These are phyloP conservation scores for Nasonia longicornis DNA, from an alignment of 1,140 invertebrate genomes.

Conservation along the genomic window DNA sequence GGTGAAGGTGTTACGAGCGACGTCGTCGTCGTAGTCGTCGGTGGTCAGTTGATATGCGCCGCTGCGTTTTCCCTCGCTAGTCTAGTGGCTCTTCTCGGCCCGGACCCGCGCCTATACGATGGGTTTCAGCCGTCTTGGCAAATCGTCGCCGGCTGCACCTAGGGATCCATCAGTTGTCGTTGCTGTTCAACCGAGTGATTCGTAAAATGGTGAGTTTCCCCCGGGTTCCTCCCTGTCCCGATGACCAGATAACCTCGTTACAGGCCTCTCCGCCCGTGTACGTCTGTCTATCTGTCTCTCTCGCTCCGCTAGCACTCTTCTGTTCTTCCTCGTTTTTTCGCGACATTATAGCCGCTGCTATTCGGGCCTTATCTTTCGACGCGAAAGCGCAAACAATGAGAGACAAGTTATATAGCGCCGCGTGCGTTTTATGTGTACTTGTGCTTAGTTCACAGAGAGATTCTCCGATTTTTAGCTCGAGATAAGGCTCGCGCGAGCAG, in stretches of 20 bases:
- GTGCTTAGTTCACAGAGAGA: not conserved
- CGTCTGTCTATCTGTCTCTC: not conserved
- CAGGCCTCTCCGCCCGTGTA: too few relatives aligned
- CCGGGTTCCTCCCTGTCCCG: not conserved
- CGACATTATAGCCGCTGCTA: not conserved
- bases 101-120: slow-evolving; percentile 16
- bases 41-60: slow-evolving; percentile 19
- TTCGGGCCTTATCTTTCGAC: not conserved
- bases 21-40: not conserved
- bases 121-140: slow-evolving; percentile 20
- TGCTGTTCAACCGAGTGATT: slow-evolving; percentile 15
- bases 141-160: slow-evolving; percentile 41
- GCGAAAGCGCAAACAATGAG: slow-evolving; percentile 2
- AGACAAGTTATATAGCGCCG: not conserved
- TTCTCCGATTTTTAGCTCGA: slow-evolving; percentile 22
- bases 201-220: slow-evolving; percentile 45
- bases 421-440: not conserved
- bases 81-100: not conserved
- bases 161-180: slow-evolving; percentile 10
- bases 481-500: slow-evolving; percentile 6
- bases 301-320: not conserved
- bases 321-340: not conserved
- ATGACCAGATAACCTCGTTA: not conserved
- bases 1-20: not conserved
- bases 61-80: slow-evolving; percentile 9